These are phyloP conservation scores for Diarsia rubi DNA, from an alignment of 2,888 invertebrate species.

Conservation along the genomic window DNA sequence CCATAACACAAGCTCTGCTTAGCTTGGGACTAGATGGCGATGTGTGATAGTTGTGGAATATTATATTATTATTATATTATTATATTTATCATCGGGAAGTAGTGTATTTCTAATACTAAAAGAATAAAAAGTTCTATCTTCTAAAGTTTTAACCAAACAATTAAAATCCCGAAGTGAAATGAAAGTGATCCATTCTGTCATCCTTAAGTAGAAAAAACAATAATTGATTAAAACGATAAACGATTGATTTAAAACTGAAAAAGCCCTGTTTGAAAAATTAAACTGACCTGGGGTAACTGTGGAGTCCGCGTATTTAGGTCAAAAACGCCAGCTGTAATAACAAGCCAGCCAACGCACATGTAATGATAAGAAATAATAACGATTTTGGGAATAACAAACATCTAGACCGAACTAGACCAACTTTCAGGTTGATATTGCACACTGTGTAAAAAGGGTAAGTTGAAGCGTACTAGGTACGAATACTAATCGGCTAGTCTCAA, in stretches of 20 bases:
- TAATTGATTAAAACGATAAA: too few species aligned
- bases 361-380: neutral
- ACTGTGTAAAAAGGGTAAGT: conserved; percentile 15
- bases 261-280: neutral
- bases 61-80: too few species aligned
- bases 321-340: conserved; percentile 9
- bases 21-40: too few species aligned
- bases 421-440: conserved; percentile 16
- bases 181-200: neutral
- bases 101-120: neutral
- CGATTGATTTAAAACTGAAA: neutral
- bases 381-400: conserved; percentile 4
- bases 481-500: conserved; percentile 43
- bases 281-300: conserved; percentile 3
- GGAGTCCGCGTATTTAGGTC: neutral
- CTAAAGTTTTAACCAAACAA: neutral
- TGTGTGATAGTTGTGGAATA: too few species aligned
- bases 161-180: neutral
- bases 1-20: too few species aligned
- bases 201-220: neutral
- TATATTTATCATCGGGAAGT: neutral
- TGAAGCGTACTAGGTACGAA: conserved; percentile 22
- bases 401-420: conserved; percentile 7
- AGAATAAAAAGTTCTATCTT: too few species aligned
- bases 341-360: conserved; percentile 12